A percentile compares a stretch with the other conserved stretches of the same genome.
Evolutionary conservation across 2,888 invertebrate genomes (phyloP).

Genomic region (Idaea dimidiata): DNA sequence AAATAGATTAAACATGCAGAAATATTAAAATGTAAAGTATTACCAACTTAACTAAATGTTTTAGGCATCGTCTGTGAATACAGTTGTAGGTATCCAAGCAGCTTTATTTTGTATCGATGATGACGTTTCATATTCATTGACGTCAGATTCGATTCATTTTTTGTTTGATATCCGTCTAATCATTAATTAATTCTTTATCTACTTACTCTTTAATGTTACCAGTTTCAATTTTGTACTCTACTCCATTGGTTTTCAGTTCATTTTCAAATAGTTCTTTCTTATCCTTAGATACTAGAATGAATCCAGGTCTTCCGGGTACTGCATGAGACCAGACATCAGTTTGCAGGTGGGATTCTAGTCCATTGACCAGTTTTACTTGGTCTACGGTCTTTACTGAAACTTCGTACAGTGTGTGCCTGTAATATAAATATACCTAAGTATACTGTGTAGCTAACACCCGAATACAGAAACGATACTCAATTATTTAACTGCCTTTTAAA

Average conservation of each 20-base stretch:
- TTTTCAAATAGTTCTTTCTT: slow-evolving; percentile 43
- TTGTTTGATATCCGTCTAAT: not conserved
- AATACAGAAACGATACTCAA: no score
- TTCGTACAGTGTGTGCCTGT: slow-evolving; percentile 48
- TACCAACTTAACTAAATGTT: no score
- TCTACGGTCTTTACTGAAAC: slow-evolving; percentile 39
- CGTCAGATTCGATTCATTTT: not conserved
- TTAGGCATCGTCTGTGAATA: no score
- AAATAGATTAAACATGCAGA: no score
- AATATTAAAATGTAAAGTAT: no score
- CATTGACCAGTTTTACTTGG: slow-evolving; percentile 41
- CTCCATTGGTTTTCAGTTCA: slow-evolving; percentile 39
- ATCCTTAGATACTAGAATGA: slow-evolving; percentile 48
- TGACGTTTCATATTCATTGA: not conserved
- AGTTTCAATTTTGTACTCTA: slow-evolving; percentile 43
- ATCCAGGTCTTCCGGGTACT: slow-evolving; percentile 39
- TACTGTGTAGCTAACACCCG: no score
- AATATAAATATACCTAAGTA: not conserved
- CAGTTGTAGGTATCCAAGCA: no score
- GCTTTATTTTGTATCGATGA: no score
- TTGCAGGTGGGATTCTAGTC: slow-evolving; percentile 36
- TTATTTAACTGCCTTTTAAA: no score
- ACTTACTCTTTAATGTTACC: slow-evolving; percentile 65
- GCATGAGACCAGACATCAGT: slow-evolving; percentile 54
- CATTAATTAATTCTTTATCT: not conserved